These are phyloP conservation scores for Cyanistes caeruleus DNA, from an alignment of 2,113 vertebrate genomes.

Conservation along the genomic window DNA sequence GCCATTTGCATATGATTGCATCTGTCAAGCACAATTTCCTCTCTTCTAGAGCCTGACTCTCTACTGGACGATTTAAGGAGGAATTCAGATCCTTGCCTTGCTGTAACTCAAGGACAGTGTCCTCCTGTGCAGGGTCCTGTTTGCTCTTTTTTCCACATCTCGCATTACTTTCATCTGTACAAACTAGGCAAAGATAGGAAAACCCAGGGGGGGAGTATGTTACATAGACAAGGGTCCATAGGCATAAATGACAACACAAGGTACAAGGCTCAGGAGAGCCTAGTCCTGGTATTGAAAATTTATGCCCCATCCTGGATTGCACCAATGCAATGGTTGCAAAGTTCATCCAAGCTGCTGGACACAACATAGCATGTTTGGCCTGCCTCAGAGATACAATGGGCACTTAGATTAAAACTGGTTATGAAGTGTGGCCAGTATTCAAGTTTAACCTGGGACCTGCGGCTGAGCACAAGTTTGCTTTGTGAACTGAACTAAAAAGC, in stretches of 20 bases:
- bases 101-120: constrained; percentile 16
- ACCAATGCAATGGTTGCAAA: neutral
- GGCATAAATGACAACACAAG: neutral
- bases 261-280: neutral
- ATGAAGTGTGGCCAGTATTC: neutral
- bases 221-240: neutral
- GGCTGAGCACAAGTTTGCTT: neutral
- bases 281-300: neutral
- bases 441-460: neutral
- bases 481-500: neutral
- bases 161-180: neutral
- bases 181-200: neutral
- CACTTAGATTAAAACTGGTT: neutral
- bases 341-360: neutral
- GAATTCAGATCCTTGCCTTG: constrained; percentile 49
- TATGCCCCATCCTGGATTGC: neutral
- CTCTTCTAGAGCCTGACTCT: constrained; percentile 65
- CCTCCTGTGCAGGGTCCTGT: neutral
- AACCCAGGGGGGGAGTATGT: neutral
- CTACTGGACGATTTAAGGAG: constrained; percentile 69
- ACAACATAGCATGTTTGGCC: neutral
- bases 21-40: constrained; percentile 79
- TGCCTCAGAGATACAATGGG: neutral
- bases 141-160: neutral
- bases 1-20: constrained; percentile 91